Base-by-base conservation (phyloP, 2,113 vertebrate species). In the Tychaedon coryphoeus region DNA sequence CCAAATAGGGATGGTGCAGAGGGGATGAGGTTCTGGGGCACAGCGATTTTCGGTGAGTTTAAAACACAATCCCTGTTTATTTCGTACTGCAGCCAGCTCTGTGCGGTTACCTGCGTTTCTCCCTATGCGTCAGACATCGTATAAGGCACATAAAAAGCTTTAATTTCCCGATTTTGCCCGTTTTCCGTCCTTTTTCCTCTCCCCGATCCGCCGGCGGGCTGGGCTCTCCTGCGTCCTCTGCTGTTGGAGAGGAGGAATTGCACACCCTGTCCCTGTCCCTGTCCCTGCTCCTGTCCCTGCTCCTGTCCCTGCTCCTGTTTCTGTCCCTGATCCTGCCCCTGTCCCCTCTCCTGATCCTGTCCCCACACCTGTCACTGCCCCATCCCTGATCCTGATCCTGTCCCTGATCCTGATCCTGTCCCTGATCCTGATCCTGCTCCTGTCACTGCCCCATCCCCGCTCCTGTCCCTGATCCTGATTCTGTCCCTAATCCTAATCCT, bases 111-210 rank as follows among this genome's bases (percentile, higher is more conserved):
- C 8, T 19, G 19, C 1, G 8, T 36, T 67, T 36, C 62, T 22
- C 40, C 24, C 28, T 25, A 2, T 3, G 38, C 1, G 15, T 5
- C 19, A 58, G 28, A 16, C 3, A 0, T 0, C 19, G 60, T 18
- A 12, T 2, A 12, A 62, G 67, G 51, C 15, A 33, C 19, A 12
- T 5, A 12, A 64, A 64, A 78, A 71, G 1, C 14, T 12, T 9
- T 7, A 24, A 17, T 72, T 64, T 28, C 31, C 43, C 2, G 14
- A 17, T 38, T 86, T 78, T 88, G 14, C 14, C 33, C 29, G 0
- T 19, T 61, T 38, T 45, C 23, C 57, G 10, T 3, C 17, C 4
- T 8, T 88, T 88, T 43, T 48, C 7, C 20, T 10, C 19, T 6
- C 18, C 19, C 14, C 3, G 2, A 3, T 6, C 25, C 3, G 5